A percentile compares a stretch with the other conserved stretches of the same genome.
phyloP scores from a whole-genome alignment of 2,888 invertebrate genomes.

The Polietes domitor region DNA sequence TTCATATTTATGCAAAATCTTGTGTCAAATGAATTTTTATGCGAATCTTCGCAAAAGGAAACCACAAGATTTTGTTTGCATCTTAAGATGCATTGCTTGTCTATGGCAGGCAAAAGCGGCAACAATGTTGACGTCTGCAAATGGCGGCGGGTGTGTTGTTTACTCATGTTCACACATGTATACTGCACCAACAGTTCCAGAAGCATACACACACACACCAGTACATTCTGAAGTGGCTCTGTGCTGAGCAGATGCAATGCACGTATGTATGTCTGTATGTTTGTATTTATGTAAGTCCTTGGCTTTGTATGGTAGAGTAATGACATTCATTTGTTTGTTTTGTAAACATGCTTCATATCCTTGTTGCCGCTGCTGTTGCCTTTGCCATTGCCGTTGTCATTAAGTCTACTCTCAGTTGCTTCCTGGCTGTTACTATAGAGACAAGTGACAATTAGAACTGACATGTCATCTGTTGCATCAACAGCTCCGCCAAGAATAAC shows the following conservation, averaged over 20 bases:
- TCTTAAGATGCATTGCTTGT: neutral
- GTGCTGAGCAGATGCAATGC: too few relatives aligned
- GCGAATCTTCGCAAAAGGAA: too few relatives aligned
- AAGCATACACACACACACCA: too few relatives aligned
- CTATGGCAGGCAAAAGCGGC: neutral
- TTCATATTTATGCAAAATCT: too few relatives aligned
- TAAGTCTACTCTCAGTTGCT: constrained; percentile 49
- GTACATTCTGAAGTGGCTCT: too few relatives aligned
- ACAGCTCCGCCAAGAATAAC: constrained; percentile 37
- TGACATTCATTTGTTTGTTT: constrained; percentile 54
- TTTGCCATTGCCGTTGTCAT: constrained; percentile 20
- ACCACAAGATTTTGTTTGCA: constrained; percentile 11
- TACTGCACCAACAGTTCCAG: neutral
- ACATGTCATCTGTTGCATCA: constrained; percentile 58
- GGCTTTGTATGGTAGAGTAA: constrained; percentile 35
- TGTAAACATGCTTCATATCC: constrained; percentile 33
- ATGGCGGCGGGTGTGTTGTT: constrained; percentile 5
- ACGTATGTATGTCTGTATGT: too few relatives aligned
- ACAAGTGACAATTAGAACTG: constrained; percentile 66
- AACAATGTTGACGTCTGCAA: neutral
- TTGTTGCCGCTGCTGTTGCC: too few relatives aligned
- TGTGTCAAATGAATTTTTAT: too few relatives aligned
- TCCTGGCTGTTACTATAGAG: constrained; percentile 55
- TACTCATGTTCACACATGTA: neutral
- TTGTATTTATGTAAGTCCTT: too few relatives aligned